Conservation (phyloP, 2,888 invertebrate species). For the Lutraria lutraria region DNA sequence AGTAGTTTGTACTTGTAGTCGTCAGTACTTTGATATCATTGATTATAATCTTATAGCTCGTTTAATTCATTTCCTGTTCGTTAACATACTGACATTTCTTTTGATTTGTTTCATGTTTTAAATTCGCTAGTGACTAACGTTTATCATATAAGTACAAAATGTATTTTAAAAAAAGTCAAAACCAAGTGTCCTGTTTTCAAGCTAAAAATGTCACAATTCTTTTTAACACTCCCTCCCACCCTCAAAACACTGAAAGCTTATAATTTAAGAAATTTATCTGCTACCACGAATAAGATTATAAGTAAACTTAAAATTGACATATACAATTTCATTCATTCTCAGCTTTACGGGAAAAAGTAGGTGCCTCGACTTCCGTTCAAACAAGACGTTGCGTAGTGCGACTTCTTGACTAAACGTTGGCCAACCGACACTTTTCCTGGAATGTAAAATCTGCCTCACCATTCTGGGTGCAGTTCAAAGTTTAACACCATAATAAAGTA, state of each 20-base stretch:
- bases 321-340: too few species aligned
- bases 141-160: neutral
- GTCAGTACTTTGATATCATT: neutral
- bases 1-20: neutral
- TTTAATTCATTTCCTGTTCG: neutral
- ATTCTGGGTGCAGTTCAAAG: neutral
- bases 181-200: too few species aligned
- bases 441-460: neutral
- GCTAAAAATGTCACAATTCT: too few species aligned
- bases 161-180: too few species aligned
- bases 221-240: too few species aligned
- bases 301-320: too few species aligned
- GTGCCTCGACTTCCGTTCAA: too few species aligned
- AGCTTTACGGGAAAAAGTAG: too few species aligned
- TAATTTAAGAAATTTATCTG: too few species aligned
- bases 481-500: neutral
- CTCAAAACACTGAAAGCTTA: too few species aligned
- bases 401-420: neutral
- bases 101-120: neutral
- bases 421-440: neutral
- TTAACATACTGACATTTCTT: neutral
- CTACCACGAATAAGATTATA: too few species aligned
- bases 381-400: too few species aligned
- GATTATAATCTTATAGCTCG: neutral
- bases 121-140: neutral